Base-by-base conservation (phyloP, 2,797 vertebrate genomes). In the Tauraco hartlaubi region DNA sequence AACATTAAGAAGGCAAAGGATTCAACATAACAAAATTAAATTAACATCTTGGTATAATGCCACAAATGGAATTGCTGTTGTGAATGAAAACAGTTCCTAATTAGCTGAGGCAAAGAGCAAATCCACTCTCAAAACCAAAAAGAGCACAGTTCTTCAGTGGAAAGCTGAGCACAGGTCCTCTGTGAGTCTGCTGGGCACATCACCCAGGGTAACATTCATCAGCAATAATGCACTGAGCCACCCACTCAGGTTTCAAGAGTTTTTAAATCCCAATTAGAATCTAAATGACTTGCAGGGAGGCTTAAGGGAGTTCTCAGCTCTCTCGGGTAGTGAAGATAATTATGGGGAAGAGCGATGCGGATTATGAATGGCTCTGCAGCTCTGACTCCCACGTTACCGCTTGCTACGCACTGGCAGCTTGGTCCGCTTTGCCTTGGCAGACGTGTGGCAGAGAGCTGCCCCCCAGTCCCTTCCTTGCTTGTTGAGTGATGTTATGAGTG, bases 231-330 rank as follows among this genome's bases (percentile, higher is more conserved):
- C 62, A 67, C 73, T 35, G 71, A 95, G 80, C 88, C 94, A 95
- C 95, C 90, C 94, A 92, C 93, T 95, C 94, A 74, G 94, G 83
- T 93, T 95, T 95, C 91, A 87, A 74, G 94, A 92, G 91, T 85
- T 95, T 94, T 88, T 51, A 94, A 94, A 96, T 92, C 96, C 94
- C 96, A 77, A 79, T 96, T 94, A 94, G 96, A 95, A 92, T 85
- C 93, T 51, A 92, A 95, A 92, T 93, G 54, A 93, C 88, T 96
- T 44, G 37, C 85, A 89, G 77, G 64, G 59, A 95, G 88, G 83
- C 90, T 92, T 90, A 59, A 92, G 96, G 88, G 96, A 94, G 83
- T 59, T 92, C 74, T 86, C 76, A 21, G 7, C 76, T 82, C 91
- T 90, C 96, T 72, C 0, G 35, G 91, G 91, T 39, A 80, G 92